phyloP scores from a whole-genome alignment of 2,888 invertebrate species.

The Himalopsyche tibetana region DNA sequence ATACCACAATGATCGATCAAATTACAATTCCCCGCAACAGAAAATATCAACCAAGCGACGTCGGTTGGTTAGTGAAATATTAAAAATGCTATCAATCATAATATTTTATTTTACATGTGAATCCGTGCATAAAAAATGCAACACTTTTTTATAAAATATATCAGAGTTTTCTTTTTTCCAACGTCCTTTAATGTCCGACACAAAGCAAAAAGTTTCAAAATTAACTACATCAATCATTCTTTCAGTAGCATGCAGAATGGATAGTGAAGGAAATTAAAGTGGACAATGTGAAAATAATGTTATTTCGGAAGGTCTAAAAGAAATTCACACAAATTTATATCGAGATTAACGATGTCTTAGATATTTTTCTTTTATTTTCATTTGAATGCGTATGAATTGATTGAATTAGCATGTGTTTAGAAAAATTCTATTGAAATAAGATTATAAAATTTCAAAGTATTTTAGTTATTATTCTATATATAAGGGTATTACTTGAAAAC shows the following conservation, averaged over 20 bases:
- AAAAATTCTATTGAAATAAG: too few relatives aligned
- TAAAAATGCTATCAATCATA: neutral
- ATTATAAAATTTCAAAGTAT: too few relatives aligned
- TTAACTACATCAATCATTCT: constrained; percentile 50
- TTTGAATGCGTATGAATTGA: too few relatives aligned
- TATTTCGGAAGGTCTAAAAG: neutral
- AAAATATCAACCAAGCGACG: too few relatives aligned
- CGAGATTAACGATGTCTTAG: too few relatives aligned
- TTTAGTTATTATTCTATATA: too few relatives aligned
- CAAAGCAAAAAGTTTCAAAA: constrained; percentile 31
- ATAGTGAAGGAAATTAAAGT: neutral
- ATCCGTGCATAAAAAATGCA: constrained; percentile 3
- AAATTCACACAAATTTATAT: neutral
- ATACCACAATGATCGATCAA: too few relatives aligned
- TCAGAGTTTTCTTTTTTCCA: neutral
- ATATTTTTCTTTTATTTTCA: too few relatives aligned
- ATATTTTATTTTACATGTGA: neutral
- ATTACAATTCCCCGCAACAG: too few relatives aligned
- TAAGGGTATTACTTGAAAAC: too few relatives aligned
- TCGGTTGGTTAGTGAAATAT: too few relatives aligned
- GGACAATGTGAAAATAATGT: neutral
- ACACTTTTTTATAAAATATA: neutral
- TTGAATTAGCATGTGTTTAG: too few relatives aligned
- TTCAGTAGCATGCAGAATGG: constrained; percentile 43
- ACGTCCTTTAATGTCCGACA: neutral